Base-by-base conservation (phyloP, 92 coral and sea anemone species). In the Desmophyllum pertusum region DNA sequence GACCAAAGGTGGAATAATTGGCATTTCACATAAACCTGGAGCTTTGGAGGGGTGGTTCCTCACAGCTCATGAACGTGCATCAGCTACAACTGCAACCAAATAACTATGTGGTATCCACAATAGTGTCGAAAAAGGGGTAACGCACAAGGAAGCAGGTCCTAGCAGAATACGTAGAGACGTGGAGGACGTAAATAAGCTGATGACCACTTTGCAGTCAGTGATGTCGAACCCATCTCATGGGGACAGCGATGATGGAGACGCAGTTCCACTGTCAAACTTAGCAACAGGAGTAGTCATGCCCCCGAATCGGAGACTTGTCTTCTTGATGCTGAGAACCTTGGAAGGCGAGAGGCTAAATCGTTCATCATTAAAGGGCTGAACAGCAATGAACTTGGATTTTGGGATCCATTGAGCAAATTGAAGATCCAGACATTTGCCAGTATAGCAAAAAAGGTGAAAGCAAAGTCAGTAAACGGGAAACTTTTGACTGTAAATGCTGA, bases 231-330 rank as follows among this genome's bases (percentile, higher is more conserved):
- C 85, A 30, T 86, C 79, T 62, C 72, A 78, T 13, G n/a, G 1
- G 29, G 53, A 62, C 14, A 37, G 52, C 27, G 55, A 66, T 25
- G 40, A 30, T 5, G 83, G 41, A 19, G 83, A 35, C 51, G 50
- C 29, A 80, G 19, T 83, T 30, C 85, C 81, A 68, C 42, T 88
- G 65, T 42, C 73, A 39, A 88, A 83, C 63, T 63, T 88, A 25
- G 91, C 88, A 18, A 83, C 90, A 4, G 90, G 90, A 10, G 87
- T 87, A 13, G 76, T 81, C 5, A 30, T 87, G 64, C 83, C 82
- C 11, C 27, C 29, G 21, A 83, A 68, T 55, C 87, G 4, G 48
- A 25, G 23, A 69, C 57, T 11, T 17, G 83, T 0, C 77, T 87
- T 33, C 70, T 87, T 21, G 43, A 62, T 63, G 83, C 87, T 10